phyloP scores from a whole-genome alignment of 1,140 invertebrate species.

The Notospermus geniculatus region DNA sequence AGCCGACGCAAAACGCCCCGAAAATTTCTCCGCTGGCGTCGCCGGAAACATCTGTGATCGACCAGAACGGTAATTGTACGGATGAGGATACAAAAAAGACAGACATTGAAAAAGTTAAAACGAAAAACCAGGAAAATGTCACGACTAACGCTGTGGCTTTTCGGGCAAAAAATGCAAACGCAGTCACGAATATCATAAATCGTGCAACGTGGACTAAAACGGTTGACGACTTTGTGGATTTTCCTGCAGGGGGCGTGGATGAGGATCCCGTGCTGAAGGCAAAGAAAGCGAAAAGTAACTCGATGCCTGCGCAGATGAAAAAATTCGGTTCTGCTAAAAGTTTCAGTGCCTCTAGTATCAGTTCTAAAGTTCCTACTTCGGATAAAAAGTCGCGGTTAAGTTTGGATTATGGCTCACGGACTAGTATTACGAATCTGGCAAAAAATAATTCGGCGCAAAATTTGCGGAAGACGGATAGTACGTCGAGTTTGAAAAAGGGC shows the following conservation, averaged over 20 bases:
- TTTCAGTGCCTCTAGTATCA: no score
- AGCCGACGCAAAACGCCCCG: constrained; percentile 47
- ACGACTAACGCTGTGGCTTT: no score
- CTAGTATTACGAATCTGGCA: constrained; percentile 21
- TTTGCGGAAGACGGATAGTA: constrained; percentile 30
- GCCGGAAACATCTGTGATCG: neutral
- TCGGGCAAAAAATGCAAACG: neutral
- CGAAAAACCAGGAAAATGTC: neutral
- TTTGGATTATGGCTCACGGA: constrained; percentile 13
- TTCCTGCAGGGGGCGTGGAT: no score
- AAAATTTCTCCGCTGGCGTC: neutral
- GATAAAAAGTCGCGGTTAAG: no score
- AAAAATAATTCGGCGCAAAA: constrained; percentile 26
- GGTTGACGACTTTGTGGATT: no score
- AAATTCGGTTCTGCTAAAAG: no score
- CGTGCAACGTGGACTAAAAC: no score
- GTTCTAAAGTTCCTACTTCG: no score
- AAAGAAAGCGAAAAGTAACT: no score
- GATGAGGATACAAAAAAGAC: constrained; percentile 25
- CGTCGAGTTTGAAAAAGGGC: constrained; percentile 46
- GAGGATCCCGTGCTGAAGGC: no score
- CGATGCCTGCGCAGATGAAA: no score
- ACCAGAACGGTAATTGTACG: constrained; percentile 6
- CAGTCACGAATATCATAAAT: no score
- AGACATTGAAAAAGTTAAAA: neutral